These are phyloP conservation scores for Horisme vitalbata DNA, from an alignment of 2,888 invertebrate genomes.

Conservation along the genomic window DNA sequence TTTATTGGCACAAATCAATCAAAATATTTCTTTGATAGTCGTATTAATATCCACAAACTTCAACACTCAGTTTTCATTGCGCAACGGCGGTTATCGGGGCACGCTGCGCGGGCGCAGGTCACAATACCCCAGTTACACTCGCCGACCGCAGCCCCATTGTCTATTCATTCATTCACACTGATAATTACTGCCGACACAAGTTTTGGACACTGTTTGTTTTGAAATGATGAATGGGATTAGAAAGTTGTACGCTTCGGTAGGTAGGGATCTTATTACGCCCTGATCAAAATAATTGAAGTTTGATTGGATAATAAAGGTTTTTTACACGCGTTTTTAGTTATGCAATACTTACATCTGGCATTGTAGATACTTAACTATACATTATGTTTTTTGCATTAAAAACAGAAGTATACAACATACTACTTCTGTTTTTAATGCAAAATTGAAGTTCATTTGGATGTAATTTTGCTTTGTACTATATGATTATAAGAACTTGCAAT, in stretches of 20 bases:
- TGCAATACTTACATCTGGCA: background rate
- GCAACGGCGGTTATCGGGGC: conserved; percentile 3
- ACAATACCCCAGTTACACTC: conserved; percentile 13
- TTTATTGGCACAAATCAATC: too few species aligned
- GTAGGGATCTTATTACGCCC: conserved; percentile 10
- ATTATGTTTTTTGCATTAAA: too few species aligned
- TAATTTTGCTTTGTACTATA: too few species aligned
- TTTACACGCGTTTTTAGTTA: background rate
- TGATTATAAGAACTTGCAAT: too few species aligned
- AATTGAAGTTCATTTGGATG: too few species aligned
- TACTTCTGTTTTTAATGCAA: too few species aligned
- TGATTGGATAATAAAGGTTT: conserved; percentile 7
- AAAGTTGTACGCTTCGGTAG: conserved; percentile 23
- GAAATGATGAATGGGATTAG: conserved; percentile 30
- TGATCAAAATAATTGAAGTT: conserved; percentile 11
- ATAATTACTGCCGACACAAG: conserved; percentile 29
- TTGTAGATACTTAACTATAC: too few species aligned
- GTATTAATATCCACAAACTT: background rate
- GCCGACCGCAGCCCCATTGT: conserved; percentile 30
- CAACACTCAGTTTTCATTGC: background rate
- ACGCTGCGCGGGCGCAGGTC: conserved; percentile 8
- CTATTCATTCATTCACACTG: conserved; percentile 36
- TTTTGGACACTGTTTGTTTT: conserved; percentile 30
- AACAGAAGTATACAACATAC: too few species aligned
- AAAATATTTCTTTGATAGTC: too few species aligned